Base-by-base conservation (phyloP, 2,888 invertebrate genomes). In the Neocrepidodera transversa region DNA sequence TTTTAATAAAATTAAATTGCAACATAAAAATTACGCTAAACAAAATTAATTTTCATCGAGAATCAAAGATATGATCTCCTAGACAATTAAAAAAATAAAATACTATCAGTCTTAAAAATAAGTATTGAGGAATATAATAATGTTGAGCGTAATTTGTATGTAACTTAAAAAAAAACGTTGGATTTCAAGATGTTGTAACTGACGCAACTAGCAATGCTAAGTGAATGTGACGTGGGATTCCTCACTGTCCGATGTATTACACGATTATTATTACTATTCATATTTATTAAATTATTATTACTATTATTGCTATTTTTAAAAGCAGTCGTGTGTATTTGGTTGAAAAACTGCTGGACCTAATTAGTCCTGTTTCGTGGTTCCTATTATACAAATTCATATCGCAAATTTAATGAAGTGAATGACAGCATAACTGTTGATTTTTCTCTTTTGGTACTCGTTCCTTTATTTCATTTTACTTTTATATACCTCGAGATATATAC, bases 241-340 rank as follows among this genome's bases (percentile, higher is more conserved):
- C 72, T 72, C 71, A 73, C 76, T 73, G 75, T 68, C 78, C 75
- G 78, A 79, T 78, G 79, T 80, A 79, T 78, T 78, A 79, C 79
- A 80, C 80, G 76, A 80, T 80, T 80, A 80, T 80, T 80, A 80
- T 80, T 80, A 80, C 78, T 80, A 80, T 80, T 80, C 80, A 80
- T 78, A 78, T 78, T 77, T 78, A 78, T 77, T 76, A 76, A 77
- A 76, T 75, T 74, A 74, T 74, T 73, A 72, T 71, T 72, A 75
- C 71, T 74, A 73, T 76, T 75, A 76, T 76, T 73, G 73, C 75
- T 74, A 73, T 74, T 73, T 72, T 74, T 75, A 76, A n/a, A 75
- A 75, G 73, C 76, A 76, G 76, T 76, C 76, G 74, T 77, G 77
- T 78, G 77, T 77, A 75, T 78, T 76, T 68, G 71, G 72, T 71